Conservation (phyloP, 1,140 invertebrate genomes). For the Drosophila paulistorum region DNA sequence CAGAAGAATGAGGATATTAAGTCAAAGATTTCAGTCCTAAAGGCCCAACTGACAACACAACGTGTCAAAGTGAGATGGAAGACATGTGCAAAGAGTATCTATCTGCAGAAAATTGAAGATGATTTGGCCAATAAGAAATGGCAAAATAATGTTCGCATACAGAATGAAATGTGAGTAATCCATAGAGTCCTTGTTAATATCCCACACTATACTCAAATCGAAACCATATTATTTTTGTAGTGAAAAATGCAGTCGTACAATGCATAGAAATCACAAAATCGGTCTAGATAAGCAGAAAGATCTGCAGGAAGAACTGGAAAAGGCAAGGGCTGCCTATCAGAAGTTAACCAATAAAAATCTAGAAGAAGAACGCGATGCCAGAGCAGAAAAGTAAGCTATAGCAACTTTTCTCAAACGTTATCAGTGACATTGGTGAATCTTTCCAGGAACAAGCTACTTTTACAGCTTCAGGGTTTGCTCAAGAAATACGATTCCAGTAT, state of each 20-base stretch:
- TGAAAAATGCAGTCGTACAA: constrained; percentile 41
- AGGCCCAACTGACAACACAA: constrained; percentile 32
- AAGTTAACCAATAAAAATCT: constrained; percentile 33
- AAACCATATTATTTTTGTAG: constrained; percentile 8
- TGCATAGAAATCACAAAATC: constrained; percentile 40
- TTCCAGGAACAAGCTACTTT: constrained; percentile 48
- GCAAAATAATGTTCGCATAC: constrained; percentile 64
- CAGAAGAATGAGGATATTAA: constrained; percentile 44
- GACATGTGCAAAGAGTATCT: constrained; percentile 40
- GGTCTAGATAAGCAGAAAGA: constrained; percentile 53
- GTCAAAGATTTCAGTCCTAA: constrained; percentile 25
- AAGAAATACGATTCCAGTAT: constrained; percentile 50
- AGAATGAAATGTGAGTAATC: constrained; percentile 63
- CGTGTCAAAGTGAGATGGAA: constrained; percentile 48
- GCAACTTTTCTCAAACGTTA: neutral
- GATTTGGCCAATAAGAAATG: constrained; percentile 64
- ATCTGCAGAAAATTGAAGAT: constrained; percentile 48
- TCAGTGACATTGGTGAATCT: too few species aligned
- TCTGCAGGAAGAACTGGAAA: constrained; percentile 47
- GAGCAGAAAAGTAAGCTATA: constrained; percentile 52
- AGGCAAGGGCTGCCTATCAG: constrained; percentile 27
- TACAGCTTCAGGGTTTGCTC: constrained; percentile 52
- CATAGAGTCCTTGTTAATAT: too few species aligned
- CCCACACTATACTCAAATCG: too few species aligned
- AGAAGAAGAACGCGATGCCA: constrained; percentile 33